phyloP scores from a whole-genome alignment of 1,140 invertebrate genomes.

The Zaprionus inermis region DNA sequence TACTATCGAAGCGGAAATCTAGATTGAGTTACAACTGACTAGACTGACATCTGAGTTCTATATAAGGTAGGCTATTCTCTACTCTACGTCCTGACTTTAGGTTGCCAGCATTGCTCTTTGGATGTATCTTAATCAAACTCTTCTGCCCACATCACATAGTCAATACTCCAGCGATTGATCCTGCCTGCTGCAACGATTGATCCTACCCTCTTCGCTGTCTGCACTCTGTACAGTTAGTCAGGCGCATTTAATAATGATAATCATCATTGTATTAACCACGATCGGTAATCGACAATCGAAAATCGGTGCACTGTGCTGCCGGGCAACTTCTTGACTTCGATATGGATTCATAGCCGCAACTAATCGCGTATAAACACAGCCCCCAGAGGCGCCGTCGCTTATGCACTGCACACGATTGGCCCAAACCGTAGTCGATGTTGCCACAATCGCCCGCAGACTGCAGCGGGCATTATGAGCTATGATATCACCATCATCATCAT shows the following conservation, averaged over 20 bases:
- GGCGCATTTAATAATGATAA: constrained; percentile 19
- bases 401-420: constrained; percentile 21
- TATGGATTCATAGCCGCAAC: constrained; percentile 32
- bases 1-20: no score
- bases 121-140: neutral
- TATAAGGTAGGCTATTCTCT: neutral
- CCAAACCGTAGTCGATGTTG: neutral
- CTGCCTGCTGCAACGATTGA: neutral
- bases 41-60: neutral
- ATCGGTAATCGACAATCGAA: constrained; percentile 5
- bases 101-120: no score
- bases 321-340: constrained; percentile 23
- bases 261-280: constrained; percentile 12
- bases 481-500: constrained; percentile 28
- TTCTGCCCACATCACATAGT: neutral
- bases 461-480: constrained; percentile 18
- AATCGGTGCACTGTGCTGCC: constrained; percentile 10
- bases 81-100: no score
- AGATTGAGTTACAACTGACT: neutral
- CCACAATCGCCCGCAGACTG: neutral
- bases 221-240: constrained; percentile 6
- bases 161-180: no score
- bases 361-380: constrained; percentile 36
- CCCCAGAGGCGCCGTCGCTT: constrained; percentile 41
- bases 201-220: neutral